Percentiles rank a stretch among this genome's conserved stretches.
These are phyloP conservation scores for Nyctibius grandis DNA, from an alignment of 2,797 vertebrate species.

Conservation along the genomic window DNA sequence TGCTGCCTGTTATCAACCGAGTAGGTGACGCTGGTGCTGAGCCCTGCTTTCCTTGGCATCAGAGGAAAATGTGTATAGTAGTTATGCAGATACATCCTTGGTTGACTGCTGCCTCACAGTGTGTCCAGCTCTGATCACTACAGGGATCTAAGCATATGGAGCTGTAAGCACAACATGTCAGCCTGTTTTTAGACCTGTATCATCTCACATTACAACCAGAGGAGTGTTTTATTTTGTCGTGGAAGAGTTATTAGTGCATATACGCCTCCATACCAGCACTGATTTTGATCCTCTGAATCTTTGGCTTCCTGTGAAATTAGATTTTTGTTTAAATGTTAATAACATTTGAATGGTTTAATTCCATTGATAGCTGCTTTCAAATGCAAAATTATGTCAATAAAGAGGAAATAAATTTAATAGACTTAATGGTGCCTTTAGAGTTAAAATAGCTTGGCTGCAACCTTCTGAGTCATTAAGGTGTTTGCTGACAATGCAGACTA, in stretches of 20 bases:
- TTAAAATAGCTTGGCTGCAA: neutral
- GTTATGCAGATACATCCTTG: neutral
- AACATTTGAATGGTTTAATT: neutral
- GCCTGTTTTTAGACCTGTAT: neutral
- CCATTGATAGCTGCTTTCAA: neutral
- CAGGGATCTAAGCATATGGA: neutral
- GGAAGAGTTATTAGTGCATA: neutral
- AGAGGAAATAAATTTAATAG: slow-evolving; percentile 20
- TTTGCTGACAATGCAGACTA: slow-evolving; percentile 41
- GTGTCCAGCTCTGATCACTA: neutral
- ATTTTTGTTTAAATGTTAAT: neutral
- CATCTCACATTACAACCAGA: neutral
- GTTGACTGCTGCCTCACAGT: neutral
- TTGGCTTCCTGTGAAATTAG: neutral
- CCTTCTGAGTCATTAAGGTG: slow-evolving; percentile 29
- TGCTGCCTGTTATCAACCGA: neutral
- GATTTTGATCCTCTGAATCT: neutral
- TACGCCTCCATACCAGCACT: neutral
- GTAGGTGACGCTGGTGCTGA: neutral
- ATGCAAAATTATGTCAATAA: slow-evolving; percentile 21
- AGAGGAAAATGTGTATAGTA: neutral
- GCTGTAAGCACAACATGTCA: neutral
- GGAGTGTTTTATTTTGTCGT: neutral
- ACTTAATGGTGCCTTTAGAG: neutral
- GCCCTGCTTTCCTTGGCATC: neutral